phyloP scores from a whole-genome alignment of 92 coral and sea anemone genomes.

The Pocillopora grandis region DNA sequence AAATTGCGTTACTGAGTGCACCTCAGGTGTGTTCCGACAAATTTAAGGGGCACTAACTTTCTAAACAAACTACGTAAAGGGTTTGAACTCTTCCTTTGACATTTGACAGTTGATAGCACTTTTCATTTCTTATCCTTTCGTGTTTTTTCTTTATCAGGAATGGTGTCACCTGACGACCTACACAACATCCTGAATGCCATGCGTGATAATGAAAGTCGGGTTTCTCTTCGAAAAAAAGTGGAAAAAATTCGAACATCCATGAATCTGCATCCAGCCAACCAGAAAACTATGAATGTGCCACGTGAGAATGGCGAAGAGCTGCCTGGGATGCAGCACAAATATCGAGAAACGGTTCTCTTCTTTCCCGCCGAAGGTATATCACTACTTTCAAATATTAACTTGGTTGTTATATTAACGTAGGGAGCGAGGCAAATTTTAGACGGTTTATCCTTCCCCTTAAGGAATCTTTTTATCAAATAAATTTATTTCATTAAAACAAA shows the following conservation, averaged over 20 bases:
- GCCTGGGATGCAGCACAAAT: constrained; percentile 22
- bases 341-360: constrained; percentile 13
- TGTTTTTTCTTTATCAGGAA: not conserved
- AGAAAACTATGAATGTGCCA: constrained; percentile 22
- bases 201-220: not conserved
- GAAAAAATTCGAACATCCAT: constrained; percentile 14
- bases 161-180: constrained; percentile 2
- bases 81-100: too few species aligned
- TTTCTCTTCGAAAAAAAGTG: constrained; percentile 8
- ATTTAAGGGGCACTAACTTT: too few species aligned
- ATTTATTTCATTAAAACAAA: too few species aligned
- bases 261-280: constrained; percentile 26
- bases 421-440: too few species aligned
- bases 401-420: not conserved
- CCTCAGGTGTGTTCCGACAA: too few species aligned
- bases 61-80: too few species aligned
- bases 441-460: too few species aligned
- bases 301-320: constrained; percentile 11
- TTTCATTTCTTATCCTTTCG: too few species aligned
- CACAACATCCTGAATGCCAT: constrained; percentile 3
- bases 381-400: not conserved
- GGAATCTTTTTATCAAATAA: too few species aligned
- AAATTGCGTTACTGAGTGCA: too few species aligned
- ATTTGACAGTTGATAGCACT: too few species aligned
- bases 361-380: constrained; percentile 17